phyloP scores from a whole-genome alignment of 2,797 vertebrate genomes.

The Aeoliscus strigatus region DNA sequence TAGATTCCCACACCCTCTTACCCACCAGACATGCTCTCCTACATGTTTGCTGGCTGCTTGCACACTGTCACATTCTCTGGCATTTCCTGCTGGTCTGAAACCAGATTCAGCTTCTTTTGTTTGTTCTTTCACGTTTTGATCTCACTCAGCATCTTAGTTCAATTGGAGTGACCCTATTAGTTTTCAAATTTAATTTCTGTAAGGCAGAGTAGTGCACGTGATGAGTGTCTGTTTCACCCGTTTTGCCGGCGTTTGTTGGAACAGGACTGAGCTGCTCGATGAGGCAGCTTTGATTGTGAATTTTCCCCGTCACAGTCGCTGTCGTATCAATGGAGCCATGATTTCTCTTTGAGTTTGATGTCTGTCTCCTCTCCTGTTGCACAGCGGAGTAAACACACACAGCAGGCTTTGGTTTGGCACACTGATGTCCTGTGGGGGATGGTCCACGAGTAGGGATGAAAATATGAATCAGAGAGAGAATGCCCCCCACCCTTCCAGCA shows the following conservation, averaged over 20 bases:
- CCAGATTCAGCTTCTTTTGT: no score
- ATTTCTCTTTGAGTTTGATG: constrained; percentile 60
- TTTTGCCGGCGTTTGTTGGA: constrained; percentile 20
- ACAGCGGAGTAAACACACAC: constrained; percentile 61
- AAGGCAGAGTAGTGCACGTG: no score
- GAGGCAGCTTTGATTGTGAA: constrained; percentile 29
- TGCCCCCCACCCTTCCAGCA: constrained; percentile 40
- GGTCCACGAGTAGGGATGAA: constrained; percentile 61
- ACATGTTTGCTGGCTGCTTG: no score
- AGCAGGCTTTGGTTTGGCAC: constrained; percentile 61
- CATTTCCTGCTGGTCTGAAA: no score
- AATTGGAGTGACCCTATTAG: no score
- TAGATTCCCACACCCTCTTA: no score
- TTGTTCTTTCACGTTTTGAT: no score
- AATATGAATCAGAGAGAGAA: constrained; percentile 53
- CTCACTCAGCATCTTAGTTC: no score
- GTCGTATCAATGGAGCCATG: constrained; percentile 46
- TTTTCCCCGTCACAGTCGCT: constrained; percentile 27
- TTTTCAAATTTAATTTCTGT: no score
- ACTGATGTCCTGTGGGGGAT: constrained; percentile 56
- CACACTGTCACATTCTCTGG: no score
- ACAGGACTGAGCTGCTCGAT: constrained; percentile 14
- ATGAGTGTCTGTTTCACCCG: no score
- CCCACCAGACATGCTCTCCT: no score
- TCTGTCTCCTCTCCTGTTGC: constrained; percentile 46